phyloP scores from a whole-genome alignment of 2,797 vertebrate genomes.

The Hydrocynus forskahlii region DNA sequence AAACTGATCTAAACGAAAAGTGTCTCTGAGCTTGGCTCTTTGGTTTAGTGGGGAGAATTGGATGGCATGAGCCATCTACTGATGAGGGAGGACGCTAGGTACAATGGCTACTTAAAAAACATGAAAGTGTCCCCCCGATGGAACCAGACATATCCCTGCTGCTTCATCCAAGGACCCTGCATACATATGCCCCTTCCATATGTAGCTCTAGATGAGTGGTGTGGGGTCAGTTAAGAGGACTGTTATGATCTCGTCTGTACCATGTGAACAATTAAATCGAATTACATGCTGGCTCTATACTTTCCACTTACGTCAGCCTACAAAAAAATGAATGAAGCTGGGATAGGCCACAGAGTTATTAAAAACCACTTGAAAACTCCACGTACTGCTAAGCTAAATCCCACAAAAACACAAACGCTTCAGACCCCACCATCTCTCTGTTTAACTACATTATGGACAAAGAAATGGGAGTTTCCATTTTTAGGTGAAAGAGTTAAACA shows the following conservation, averaged over 20 bases:
- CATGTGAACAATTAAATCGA: too few species aligned
- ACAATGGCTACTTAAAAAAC: constrained; percentile 60
- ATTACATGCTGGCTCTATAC: too few species aligned
- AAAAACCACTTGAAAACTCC: too few species aligned
- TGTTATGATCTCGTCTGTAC: not conserved
- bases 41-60: constrained; percentile 44
- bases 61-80: constrained; percentile 23
- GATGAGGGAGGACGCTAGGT: constrained; percentile 39
- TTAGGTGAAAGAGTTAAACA: too few species aligned
- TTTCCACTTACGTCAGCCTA: too few species aligned
- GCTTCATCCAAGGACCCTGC: constrained; percentile 44
- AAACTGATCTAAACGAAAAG: constrained; percentile 52
- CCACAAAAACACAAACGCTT: too few species aligned
- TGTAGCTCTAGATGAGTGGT: not conserved
- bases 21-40: constrained; percentile 45
- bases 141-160: constrained; percentile 48
- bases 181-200: constrained; percentile 25
- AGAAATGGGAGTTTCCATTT: too few species aligned
- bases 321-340: too few species aligned
- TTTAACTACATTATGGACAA: too few species aligned
- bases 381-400: too few species aligned
- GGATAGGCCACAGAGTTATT: too few species aligned
- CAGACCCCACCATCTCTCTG: too few species aligned
- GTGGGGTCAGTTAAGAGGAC: not conserved
- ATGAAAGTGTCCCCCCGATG: constrained; percentile 49